phyloP scores from a whole-genome alignment of 2,797 vertebrate genomes.

The Echiichthys vipera region DNA sequence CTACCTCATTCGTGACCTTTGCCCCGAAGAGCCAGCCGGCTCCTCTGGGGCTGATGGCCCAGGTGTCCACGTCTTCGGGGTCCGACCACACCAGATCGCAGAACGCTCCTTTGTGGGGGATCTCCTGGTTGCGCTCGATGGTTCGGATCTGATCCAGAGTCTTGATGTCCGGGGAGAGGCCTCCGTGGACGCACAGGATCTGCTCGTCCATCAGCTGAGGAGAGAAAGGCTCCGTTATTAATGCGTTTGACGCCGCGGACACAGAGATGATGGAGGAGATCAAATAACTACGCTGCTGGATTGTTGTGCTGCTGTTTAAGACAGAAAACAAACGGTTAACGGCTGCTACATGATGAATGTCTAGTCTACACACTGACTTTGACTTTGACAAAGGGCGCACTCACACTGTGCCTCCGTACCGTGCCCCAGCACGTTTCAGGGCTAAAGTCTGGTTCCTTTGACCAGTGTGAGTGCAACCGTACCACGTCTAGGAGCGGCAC shows the following conservation, averaged over 20 bases:
- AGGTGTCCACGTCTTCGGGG: constrained; percentile 97
- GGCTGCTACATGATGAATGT: not conserved
- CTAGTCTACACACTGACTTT: no score
- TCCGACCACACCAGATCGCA: constrained; percentile 99
- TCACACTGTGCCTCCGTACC: no score
- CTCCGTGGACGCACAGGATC: constrained; percentile 96
- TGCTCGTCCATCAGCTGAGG: constrained; percentile 96
- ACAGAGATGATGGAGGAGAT: not conserved
- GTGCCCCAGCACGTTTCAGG: no score
- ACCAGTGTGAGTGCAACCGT: no score
- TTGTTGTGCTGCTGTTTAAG: not conserved
- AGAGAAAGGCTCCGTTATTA: not conserved
- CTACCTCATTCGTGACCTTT: constrained; percentile 98
- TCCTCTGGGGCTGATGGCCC: constrained; percentile 97
- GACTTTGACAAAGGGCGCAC: no score
- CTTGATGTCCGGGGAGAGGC: constrained; percentile 98
- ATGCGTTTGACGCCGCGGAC: not conserved
- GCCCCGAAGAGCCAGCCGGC: constrained; percentile 98
- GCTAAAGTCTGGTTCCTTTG: no score
- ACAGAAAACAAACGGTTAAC: not conserved
- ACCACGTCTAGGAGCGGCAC: no score
- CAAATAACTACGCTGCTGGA: not conserved
- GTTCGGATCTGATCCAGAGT: constrained; percentile 98
- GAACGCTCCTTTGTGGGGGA: constrained; percentile 98
- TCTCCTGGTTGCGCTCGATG: constrained; percentile 97